Evolutionary conservation across 2,113 vertebrate species (phyloP).

Genomic region (Dunckerocampus dactyliophorus): DNA sequence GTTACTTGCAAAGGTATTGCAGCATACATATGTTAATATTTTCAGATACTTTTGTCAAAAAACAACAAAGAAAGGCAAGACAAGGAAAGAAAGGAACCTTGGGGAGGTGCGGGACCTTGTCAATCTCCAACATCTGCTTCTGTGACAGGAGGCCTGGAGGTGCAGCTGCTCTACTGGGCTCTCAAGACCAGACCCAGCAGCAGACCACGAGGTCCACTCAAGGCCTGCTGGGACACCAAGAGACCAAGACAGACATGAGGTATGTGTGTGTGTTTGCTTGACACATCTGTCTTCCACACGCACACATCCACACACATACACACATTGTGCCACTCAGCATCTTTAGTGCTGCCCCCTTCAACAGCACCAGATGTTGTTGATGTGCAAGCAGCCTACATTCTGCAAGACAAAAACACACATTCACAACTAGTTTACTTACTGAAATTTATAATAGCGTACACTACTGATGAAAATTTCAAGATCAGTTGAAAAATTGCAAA

Average conservation of each 20-base stretch:
- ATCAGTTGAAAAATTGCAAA: no score
- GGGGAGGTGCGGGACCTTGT: constrained; percentile 10
- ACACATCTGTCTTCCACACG: constrained; percentile 18
- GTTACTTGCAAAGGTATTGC: no score
- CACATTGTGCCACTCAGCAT: constrained; percentile 12
- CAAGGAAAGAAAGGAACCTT: constrained; percentile 23
- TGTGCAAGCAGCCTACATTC: neutral
- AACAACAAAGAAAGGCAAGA: constrained; percentile 19
- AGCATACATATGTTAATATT: no score
- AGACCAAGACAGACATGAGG: constrained; percentile 14
- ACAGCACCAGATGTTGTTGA: neutral
- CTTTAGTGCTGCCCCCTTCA: neutral
- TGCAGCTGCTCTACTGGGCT: constrained; percentile 28
- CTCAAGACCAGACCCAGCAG: constrained; percentile 14
- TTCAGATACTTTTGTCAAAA: no score
- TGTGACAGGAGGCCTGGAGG: constrained; percentile 38
- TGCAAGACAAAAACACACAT: no score
- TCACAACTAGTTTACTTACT: no score
- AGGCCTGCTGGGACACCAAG: constrained; percentile 40
- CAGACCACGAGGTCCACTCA: constrained; percentile 23
- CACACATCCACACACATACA: constrained; percentile 10
- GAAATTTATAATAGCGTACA: no score
- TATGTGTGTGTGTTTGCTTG: constrained; percentile 13
- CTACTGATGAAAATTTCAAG: no score
- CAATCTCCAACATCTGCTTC: constrained; percentile 20